phyloP scores from a whole-genome alignment of 2,888 invertebrate genomes.

The Lycia hirtaria region DNA sequence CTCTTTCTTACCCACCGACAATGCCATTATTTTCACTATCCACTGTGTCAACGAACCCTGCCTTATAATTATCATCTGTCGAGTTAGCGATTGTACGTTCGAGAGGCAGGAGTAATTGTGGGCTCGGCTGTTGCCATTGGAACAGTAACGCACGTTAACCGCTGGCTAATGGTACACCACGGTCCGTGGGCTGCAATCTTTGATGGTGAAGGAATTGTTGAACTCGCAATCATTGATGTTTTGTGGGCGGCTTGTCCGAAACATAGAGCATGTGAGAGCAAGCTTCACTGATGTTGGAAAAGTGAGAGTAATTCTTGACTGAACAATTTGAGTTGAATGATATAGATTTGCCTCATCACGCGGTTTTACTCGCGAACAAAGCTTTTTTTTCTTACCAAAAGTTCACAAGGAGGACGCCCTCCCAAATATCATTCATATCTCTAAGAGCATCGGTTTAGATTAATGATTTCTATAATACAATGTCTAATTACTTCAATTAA shows the following conservation, averaged over 20 bases:
- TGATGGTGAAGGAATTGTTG: conserved; percentile 1
- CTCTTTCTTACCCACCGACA: background rate
- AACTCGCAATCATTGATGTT: background rate
- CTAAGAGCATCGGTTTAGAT: too few relatives aligned
- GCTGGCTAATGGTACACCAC: conserved; percentile 23
- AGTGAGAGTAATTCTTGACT: too few relatives aligned
- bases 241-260: background rate
- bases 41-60: conserved; percentile 39
- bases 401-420: too few relatives aligned
- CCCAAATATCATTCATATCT: too few relatives aligned
- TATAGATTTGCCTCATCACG: too few relatives aligned
- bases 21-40: conserved; percentile 22
- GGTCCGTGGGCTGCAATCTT: conserved; percentile 17
- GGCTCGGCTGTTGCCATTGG: conserved; percentile 12
- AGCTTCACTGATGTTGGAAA: too few relatives aligned
- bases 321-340: too few relatives aligned
- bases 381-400: too few relatives aligned
- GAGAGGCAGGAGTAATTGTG: conserved; percentile 36
- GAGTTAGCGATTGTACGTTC: conserved; percentile 28
- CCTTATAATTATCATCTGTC: conserved; percentile 41
- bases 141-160: conserved; percentile 25
- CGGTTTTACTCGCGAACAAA: too few relatives aligned
- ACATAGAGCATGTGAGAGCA: too few relatives aligned
- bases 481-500: too few relatives aligned
- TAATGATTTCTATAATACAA: too few relatives aligned